Evolutionary conservation across 2,113 vertebrate genomes (phyloP), one percentile per base, ranked within the genome.

Genomic region (Lichenostomus cassidix): DNA sequence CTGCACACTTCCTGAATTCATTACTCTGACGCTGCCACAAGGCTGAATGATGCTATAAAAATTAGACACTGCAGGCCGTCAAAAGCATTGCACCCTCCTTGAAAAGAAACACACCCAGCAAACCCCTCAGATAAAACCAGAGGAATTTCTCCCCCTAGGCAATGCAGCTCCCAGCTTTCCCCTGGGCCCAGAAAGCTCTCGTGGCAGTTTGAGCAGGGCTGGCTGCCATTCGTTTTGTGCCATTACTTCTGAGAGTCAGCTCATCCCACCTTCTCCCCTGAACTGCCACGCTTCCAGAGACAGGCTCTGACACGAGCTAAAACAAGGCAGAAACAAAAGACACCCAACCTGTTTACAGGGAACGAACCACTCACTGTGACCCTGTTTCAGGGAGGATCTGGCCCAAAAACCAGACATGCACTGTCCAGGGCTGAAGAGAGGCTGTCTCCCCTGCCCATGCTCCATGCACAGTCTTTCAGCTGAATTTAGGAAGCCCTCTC

Each of bases 41-140:
- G 70, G 71, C 59, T 95, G 95, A 95, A 65, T 12, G 89, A 79
- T 94, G 93, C 21, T 87, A 52, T 42, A 87, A 87, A 85, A 92
- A 95, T 94, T 87, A 92, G 84, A 62, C 37, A 79, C 65, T 76
- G 58, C 18, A 5, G 58, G 73, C 62, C 0, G 0, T 46, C 86
- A 50, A 68, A 91, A 92, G 77, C 89, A 49, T 4, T 15, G 41
- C 27, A 29, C 3, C 9, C 46, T 92, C 16, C 18, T 37, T 41
- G 78, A 35, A 49, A 91, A 75, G 47, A 68, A 91, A 29, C 28
- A 5, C 50, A 22, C 14, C 15, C 0, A 9, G 87, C 65, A 94
- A 87, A 42, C 11, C 20, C 44, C 65, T 49, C 42, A 21, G 60
- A 55, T 17, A 49, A 81, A 92, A 76, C 24, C 81, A 0, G 6